Evolutionary conservation across 2,888 invertebrate genomes (phyloP).

Genomic region (Tholera decimalis): DNA sequence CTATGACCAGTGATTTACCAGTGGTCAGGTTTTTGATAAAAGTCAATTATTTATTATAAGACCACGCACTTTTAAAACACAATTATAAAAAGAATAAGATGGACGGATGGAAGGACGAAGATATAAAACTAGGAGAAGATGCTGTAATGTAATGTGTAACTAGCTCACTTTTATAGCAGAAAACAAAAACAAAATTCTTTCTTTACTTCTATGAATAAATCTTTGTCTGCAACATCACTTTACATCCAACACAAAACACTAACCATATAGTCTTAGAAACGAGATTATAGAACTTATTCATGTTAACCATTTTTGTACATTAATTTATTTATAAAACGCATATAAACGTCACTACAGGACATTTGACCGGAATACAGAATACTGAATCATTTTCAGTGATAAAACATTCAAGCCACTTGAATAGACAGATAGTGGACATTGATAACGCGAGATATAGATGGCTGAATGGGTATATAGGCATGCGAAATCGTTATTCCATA

Average conservation of each 20-base stretch:
- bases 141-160: background rate
- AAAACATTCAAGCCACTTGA: conserved; percentile 58
- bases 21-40: too few species aligned
- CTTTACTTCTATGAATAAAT: background rate
- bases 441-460: conserved; percentile 54
- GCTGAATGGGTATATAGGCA: too few species aligned
- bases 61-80: too few species aligned
- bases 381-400: conserved; percentile 57
- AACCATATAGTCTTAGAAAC: conserved; percentile 71
- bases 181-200: too few species aligned
- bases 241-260: conserved; percentile 34
- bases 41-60: too few species aligned
- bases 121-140: background rate
- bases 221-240: conserved; percentile 10
- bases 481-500: too few species aligned
- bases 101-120: too few species aligned
- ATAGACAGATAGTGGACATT: conserved; percentile 57
- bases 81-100: too few species aligned
- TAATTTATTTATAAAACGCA: conserved; percentile 39
- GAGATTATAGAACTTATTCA: conserved; percentile 69
- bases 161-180: background rate
- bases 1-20: too few species aligned
- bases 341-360: conserved; percentile 43
- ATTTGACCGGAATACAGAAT: conserved; percentile 48
- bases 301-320: conserved; percentile 62